phyloP scores from a whole-genome alignment of 2,888 invertebrate genomes.

The Noctua pronuba region DNA sequence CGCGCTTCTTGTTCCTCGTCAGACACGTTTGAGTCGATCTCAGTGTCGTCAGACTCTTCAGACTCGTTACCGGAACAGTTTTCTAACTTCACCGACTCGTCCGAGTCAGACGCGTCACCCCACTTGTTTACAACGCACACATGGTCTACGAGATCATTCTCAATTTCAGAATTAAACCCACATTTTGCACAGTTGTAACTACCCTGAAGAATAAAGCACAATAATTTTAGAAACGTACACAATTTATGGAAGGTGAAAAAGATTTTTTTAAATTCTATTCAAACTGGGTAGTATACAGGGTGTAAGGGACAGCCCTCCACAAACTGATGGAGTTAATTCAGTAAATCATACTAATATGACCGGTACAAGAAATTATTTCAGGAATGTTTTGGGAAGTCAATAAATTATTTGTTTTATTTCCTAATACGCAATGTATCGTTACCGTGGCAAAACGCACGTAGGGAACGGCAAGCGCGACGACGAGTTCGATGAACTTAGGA shows the following conservation, averaged over 20 bases:
- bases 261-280: not conserved
- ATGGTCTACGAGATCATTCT: constrained; percentile 60
- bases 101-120: constrained; percentile 71
- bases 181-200: constrained; percentile 53
- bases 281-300: not conserved
- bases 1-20: constrained; percentile 70
- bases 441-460: too few species aligned
- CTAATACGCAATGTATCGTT: too few species aligned
- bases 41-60: constrained; percentile 67
- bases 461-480: too few species aligned
- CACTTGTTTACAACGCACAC: constrained; percentile 53
- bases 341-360: too few species aligned
- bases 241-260: not conserved
- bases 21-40: constrained; percentile 75
- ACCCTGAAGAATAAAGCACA: constrained; percentile 41
- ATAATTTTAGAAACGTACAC: not conserved
- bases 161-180: constrained; percentile 57
- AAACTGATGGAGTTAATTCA: too few species aligned
- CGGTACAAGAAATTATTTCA: too few species aligned
- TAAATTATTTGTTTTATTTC: too few species aligned
- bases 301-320: too few species aligned
- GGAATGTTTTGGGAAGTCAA: too few species aligned
- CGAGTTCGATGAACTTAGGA: too few species aligned
- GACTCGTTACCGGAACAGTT: constrained; percentile 64
- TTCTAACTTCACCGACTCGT: constrained; percentile 71